Evolutionary conservation across 2,113 vertebrate species (phyloP).

Genomic region (Callionymus lyra): DNA sequence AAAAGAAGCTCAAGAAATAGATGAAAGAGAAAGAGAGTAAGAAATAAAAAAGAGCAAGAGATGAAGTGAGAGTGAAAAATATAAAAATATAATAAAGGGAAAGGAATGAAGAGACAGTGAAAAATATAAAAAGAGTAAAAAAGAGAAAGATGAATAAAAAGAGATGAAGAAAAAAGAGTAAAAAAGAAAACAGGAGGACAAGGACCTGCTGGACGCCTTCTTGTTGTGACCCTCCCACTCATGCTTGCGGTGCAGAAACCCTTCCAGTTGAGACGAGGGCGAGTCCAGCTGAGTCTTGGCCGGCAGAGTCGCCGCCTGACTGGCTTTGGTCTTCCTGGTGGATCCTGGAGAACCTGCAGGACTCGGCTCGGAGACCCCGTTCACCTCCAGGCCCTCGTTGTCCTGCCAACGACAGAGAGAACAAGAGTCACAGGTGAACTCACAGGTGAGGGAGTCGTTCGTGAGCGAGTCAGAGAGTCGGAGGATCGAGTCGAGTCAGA

Average conservation of each 20-base stretch:
- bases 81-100: no score
- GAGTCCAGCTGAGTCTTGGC: constrained; percentile 24
- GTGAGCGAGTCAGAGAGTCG: no score
- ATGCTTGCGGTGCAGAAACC: constrained; percentile 89
- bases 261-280: constrained; percentile 77
- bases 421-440: neutral
- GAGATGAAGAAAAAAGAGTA: no score
- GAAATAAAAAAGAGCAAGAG: no score
- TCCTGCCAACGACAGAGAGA: constrained; percentile 52
- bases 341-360: constrained; percentile 80
- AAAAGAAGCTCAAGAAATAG: no score
- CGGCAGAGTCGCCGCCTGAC: constrained; percentile 86
- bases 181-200: no score
- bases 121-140: no score
- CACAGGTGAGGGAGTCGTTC: neutral
- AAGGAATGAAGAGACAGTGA: no score
- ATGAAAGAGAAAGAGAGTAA: no score
- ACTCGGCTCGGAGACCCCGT: constrained; percentile 85
- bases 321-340: constrained; percentile 75
- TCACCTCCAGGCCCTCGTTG: constrained; percentile 75
- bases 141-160: no score
- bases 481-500: constrained; percentile 10
- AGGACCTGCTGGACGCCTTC: constrained; percentile 97
- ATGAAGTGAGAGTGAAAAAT: no score
- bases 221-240: constrained; percentile 97